phyloP scores from a whole-genome alignment of 2,113 vertebrate genomes.

The Pyxicephalus adspersus region DNA sequence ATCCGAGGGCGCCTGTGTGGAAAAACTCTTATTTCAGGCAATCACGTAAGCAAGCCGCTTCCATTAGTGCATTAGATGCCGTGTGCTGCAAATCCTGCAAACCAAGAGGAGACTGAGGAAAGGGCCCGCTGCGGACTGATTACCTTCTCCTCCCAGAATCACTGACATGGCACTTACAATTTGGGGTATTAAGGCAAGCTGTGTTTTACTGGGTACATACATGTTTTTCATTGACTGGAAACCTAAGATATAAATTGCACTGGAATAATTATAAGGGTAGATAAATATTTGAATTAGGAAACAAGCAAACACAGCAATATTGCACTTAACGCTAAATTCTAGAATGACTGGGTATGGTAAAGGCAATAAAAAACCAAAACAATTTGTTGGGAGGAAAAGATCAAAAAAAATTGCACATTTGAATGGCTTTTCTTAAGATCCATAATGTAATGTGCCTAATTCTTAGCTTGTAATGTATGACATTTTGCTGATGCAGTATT shows the following conservation, averaged over 20 bases:
- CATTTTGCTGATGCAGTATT: slow-evolving; percentile 61
- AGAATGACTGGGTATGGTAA: slow-evolving; percentile 20
- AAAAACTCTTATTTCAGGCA: slow-evolving; percentile 52
- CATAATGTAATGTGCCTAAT: slow-evolving; percentile 79
- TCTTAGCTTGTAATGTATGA: slow-evolving; percentile 62
- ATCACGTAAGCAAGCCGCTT: slow-evolving; percentile 73
- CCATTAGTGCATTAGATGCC: slow-evolving; percentile 66
- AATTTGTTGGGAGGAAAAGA: slow-evolving; percentile 41
- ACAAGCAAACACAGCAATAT: slow-evolving; percentile 23
- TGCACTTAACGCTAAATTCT: slow-evolving; percentile 28
- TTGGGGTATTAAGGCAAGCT: slow-evolving; percentile 62
- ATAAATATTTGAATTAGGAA: slow-evolving; percentile 2
- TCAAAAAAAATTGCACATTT: slow-evolving; percentile 65
- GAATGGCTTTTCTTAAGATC: slow-evolving; percentile 65
- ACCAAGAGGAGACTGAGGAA: slow-evolving; percentile 61
- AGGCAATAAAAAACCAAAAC: slow-evolving; percentile 64
- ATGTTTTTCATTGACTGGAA: background rate
- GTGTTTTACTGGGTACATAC: slow-evolving; percentile 1
- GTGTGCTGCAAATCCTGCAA: slow-evolving; percentile 60
- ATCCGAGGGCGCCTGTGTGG: slow-evolving; percentile 54
- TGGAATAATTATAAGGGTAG: slow-evolving; percentile 43
- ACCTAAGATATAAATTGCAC: slow-evolving; percentile 61
- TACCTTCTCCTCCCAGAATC: slow-evolving; percentile 81
- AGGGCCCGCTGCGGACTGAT: slow-evolving; percentile 70
- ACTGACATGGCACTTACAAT: slow-evolving; percentile 70